Base-by-base conservation (phyloP, 1,140 invertebrate genomes). In the Lordiphosa clarofinis region DNA sequence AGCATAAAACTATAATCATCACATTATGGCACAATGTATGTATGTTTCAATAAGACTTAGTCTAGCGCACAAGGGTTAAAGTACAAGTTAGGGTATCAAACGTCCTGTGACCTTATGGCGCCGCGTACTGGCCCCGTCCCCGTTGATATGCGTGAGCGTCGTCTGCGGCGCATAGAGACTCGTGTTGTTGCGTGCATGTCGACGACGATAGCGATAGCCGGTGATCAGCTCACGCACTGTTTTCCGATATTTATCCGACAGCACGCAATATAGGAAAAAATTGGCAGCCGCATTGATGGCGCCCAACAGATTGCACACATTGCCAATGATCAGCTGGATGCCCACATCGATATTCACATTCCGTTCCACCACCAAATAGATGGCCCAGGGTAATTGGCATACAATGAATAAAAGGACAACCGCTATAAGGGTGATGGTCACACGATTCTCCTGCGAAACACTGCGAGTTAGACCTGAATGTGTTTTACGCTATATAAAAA, bases 181-280 rank as follows among this genome's bases (percentile, higher is more conserved):
- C 12, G 82, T 72, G 9, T 72, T 84, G 8, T 87, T 82, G n/a
- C 72, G 61, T 19, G 58, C 67, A 38, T 87, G 81, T 11, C 84
- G 78, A 40, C 56, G 73, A 3, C 72, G 72, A 63, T 86, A 81
- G 1, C 81, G 84, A 49, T 89, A 87, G 5, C 89, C 86, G 10
- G 87, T 92, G 75, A 95, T 92, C 3, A 94, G 90, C 31, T 90
- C 86, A 38, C 92, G 89, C 60, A 96, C 93, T 4, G 94, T 95
- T 56, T 91, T 91, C 21, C 94, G 90, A 89, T 95, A 96, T 69
- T 94, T 94, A 76, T 94, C 93, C 63, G 94, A 94, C 69, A 96
- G 91, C 19, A 93, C 92, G 57, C 94, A 95, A 87, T 96, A 96
- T 33, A 96, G 89, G 44, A 96, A 90, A 88, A 96, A 95, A 89